phyloP scores from a whole-genome alignment of 2,113 vertebrate species.

The Dicentrarchus labrax region DNA sequence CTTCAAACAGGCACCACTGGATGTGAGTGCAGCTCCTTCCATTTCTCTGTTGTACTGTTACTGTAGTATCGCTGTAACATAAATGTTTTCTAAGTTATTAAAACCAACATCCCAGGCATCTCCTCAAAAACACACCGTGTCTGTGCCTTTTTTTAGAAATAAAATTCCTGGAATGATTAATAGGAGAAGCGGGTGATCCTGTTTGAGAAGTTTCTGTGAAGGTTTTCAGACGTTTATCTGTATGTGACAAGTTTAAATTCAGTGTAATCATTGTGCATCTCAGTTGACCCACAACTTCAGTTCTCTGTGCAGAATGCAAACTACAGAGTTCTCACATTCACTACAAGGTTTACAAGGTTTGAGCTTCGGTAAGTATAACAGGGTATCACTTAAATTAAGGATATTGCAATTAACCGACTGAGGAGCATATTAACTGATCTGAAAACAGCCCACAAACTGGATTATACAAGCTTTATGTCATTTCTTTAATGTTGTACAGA shows the following conservation, averaged over 20 bases:
- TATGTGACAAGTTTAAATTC: too few relatives aligned
- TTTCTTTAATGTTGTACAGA: neutral
- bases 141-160: neutral
- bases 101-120: conserved; percentile 77
- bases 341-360: neutral
- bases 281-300: neutral
- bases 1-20: conserved; percentile 57
- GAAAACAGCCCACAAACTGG: neutral
- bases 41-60: conserved; percentile 78
- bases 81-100: conserved; percentile 84
- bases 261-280: neutral
- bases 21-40: conserved; percentile 60
- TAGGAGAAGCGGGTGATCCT: neutral
- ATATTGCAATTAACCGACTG: neutral
- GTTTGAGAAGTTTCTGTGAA: neutral
- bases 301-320: too few relatives aligned
- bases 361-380: too few relatives aligned
- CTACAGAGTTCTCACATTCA: neutral
- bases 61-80: conserved; percentile 83
- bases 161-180: neutral
- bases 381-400: neutral
- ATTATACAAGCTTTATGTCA: neutral
- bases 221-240: neutral
- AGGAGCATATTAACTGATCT: neutral
- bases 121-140: conserved; percentile 41